phyloP scores from a whole-genome alignment of 37 sponge, comb jelly and placozoan genomes.

The Agelas oroides region DNA sequence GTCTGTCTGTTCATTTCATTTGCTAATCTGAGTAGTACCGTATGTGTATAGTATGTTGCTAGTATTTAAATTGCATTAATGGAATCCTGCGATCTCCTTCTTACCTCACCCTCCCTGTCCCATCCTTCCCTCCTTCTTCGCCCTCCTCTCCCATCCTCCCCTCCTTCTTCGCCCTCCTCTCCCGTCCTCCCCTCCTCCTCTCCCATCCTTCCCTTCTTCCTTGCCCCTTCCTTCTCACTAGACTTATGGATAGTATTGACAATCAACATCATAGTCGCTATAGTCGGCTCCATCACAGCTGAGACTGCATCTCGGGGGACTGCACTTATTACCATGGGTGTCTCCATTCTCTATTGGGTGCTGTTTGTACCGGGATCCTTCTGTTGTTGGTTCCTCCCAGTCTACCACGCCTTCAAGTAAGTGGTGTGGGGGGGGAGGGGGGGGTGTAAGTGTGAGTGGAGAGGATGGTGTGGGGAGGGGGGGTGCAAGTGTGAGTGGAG shows the following conservation, averaged over 20 bases:
- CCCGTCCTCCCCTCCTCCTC: neutral
- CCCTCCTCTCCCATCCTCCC: neutral
- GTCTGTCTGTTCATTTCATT: too few relatives aligned
- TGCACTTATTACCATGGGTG: slow-evolving; percentile 58
- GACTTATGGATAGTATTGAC: slow-evolving; percentile 56
- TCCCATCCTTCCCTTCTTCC: neutral
- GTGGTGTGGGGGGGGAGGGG: neutral
- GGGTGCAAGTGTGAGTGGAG: too few relatives aligned
- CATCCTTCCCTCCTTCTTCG: too few relatives aligned
- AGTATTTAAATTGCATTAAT: too few relatives aligned
- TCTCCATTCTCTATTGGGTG: slow-evolving; percentile 63
- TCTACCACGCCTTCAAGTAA: slow-evolving; percentile 88
- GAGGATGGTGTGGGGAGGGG: too few relatives aligned
- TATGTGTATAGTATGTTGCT: too few relatives aligned
- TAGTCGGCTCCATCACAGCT: slow-evolving; percentile 27
- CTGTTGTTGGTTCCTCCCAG: slow-evolving; percentile 91
- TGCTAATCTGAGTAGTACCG: too few relatives aligned
- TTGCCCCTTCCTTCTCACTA: slow-evolving; percentile 14
- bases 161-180: neutral
- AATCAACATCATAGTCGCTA: slow-evolving; percentile 49
- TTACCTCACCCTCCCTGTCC: too few relatives aligned
- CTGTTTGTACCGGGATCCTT: slow-evolving; percentile 76
- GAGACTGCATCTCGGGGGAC: neutral
- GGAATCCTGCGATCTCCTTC: too few relatives aligned
- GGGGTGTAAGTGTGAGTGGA: neutral